Conservation (phyloP, 2,888 invertebrate genomes). For the Drosophila sordidapex region DNA sequence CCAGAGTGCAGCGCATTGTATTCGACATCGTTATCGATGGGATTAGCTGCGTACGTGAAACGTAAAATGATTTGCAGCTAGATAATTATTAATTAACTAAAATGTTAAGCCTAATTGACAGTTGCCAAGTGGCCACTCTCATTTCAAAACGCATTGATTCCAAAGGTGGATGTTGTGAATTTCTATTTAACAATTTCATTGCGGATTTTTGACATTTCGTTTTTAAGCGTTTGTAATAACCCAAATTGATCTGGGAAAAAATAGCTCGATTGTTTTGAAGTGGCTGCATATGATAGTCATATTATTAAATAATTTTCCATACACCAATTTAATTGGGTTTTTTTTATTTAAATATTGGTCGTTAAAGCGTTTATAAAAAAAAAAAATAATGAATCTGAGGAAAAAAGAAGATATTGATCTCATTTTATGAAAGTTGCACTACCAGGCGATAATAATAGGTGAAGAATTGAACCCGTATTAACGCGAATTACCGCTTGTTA, state of each 20-base stretch:
- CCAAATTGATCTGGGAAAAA: not conserved
- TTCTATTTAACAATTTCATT: not conserved
- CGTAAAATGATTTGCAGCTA: not conserved
- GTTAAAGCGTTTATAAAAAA: not conserved
- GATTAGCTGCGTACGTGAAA: conserved; percentile 15
- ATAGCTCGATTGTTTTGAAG: not conserved
- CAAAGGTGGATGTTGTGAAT: not conserved
- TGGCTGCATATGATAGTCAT: not conserved
- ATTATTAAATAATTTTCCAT: not conserved
- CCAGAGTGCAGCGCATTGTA: conserved; percentile 67
- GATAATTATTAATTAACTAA: not conserved
- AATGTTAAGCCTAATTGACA: not conserved
- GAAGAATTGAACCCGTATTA: conserved; percentile 4
- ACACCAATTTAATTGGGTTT: not conserved
- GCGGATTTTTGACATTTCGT: not conserved
- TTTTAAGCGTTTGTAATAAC: not conserved
- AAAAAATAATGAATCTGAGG: not conserved
- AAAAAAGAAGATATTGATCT: not conserved
- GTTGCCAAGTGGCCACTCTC: not conserved
- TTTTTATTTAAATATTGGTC: not conserved
- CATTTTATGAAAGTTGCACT: not conserved
- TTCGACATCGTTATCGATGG: conserved; percentile 56
- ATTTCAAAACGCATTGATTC: not conserved
- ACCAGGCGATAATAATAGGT: not conserved
- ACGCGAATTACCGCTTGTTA: conserved; percentile 16